Evolutionary conservation across 2,888 invertebrate genomes (phyloP), one percentile per base, ranked within the genome.

Genomic region (Anodontia alba): DNA sequence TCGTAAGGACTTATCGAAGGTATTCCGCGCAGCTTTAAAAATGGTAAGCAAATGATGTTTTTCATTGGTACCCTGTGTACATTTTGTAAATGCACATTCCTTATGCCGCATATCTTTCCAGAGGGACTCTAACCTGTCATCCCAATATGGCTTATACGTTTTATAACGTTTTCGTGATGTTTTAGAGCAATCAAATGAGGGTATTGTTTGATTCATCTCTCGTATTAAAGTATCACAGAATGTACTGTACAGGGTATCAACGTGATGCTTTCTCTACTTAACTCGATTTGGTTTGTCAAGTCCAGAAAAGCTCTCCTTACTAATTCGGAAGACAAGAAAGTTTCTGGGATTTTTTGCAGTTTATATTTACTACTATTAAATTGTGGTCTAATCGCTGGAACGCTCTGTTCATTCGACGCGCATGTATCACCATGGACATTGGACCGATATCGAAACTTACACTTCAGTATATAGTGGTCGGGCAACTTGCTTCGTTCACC

Each of bases 131-230:
- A 71, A 23, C 1, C 17, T 3, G 29, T 71, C 46, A 49, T 49
- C 31, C 49, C 51, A 71, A 33, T 49, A 71, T 12, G 71, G 71
- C 17, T 31, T 71, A 17, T 49, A 31, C 15, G 29, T 71, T 49
- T 71, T 71, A 49, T 71, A 71, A 31, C 49, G 29, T 12, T 49
- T 71, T 29, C 49, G 23, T 15, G 33, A 10, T 17, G 12, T 46
- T 49, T 71, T 49, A 17, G 71, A 49, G 12, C 31, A 46, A 31
- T 49, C n/a, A 31, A 26, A 29, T 46, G 29, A 49, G 7, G 71
- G 71, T 1, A 71, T 17, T 7, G 29, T 49, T 1, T 49, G 20
- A 29, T 71, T 49, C 71, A 71, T 71, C 31, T 49, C 71, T 49
- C 29, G 2, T 26, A 57, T 57, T 29, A 57, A 57, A 57, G 26